Conservation (phyloP, 2,888 invertebrate genomes). For the Perizoma flavofasciatum region DNA sequence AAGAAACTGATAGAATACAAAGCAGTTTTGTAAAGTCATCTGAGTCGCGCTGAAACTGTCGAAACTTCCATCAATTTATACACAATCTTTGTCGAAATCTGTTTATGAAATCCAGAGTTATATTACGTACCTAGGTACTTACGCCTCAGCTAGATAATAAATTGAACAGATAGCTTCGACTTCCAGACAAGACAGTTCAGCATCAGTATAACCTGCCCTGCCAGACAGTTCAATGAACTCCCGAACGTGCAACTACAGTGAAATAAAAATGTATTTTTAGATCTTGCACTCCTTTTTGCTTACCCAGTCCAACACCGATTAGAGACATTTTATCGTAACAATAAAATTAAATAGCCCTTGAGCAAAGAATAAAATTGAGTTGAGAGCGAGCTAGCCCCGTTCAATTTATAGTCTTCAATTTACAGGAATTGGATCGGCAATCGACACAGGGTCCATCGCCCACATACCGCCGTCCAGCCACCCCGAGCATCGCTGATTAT, state of each 20-base stretch:
- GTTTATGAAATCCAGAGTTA: neutral
- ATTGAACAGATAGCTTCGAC: constrained; percentile 12
- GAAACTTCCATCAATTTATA: neutral
- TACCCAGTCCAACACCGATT: neutral
- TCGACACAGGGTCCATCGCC: constrained; percentile 28
- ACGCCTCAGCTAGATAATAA: constrained; percentile 6
- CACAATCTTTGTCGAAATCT: no score
- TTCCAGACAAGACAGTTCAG: no score
- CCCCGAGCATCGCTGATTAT: constrained; percentile 42
- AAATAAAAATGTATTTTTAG: neutral
- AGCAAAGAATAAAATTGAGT: constrained; percentile 20
- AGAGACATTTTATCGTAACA: constrained; percentile 4
- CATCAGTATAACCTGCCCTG: constrained; percentile 8
- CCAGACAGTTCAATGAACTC: constrained; percentile 43
- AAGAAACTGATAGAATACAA: no score
- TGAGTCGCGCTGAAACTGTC: no score
- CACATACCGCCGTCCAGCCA: constrained; percentile 28
- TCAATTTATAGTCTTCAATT: constrained; percentile 34
- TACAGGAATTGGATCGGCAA: constrained; percentile 33
- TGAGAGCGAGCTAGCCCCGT: constrained; percentile 25
- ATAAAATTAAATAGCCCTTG: constrained; percentile 19
- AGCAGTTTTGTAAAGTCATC: no score
- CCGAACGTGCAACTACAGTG: neutral
- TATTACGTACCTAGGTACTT: neutral
- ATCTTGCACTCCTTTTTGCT: neutral